These are phyloP conservation scores for Astyanax mexicanus DNA, from an alignment of 2,797 vertebrate species.

Conservation along the genomic window DNA sequence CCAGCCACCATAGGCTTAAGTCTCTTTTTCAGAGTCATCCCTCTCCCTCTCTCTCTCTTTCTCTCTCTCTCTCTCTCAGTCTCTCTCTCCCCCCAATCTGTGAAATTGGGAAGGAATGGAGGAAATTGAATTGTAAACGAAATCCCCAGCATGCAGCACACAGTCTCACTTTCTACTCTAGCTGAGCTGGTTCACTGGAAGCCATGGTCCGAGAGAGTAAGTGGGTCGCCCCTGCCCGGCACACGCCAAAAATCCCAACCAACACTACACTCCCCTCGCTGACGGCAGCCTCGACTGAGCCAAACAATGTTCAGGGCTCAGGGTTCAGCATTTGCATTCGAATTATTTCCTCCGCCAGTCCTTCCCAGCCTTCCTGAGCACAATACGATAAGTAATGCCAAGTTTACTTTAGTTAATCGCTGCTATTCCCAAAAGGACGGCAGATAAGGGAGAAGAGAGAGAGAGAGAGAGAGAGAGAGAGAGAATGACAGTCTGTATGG, in stretches of 20 bases:
- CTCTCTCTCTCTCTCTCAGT: background rate
- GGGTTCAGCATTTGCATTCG: conserved; percentile 65
- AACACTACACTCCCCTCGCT: conserved; percentile 48
- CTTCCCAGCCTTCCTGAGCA: conserved; percentile 82
- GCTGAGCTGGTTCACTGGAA: conserved; percentile 36
- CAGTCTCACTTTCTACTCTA: conserved; percentile 42
- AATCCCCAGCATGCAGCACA: conserved; percentile 48
- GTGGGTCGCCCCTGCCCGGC: conserved; percentile 49
- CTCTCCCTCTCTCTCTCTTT: conserved; percentile 19
- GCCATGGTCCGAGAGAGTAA: conserved; percentile 35
- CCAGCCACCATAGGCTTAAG: conserved; percentile 47
- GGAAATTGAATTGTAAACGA: conserved; percentile 56
- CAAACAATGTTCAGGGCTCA: conserved; percentile 67
- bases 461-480: conserved; percentile 46
- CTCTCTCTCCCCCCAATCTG: conserved; percentile 37
- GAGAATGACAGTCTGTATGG: conserved; percentile 39
- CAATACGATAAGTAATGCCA: conserved; percentile 86
- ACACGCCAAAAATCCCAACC: conserved; percentile 56
- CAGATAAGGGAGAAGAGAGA: conserved; percentile 75
- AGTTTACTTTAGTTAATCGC: conserved; percentile 86
- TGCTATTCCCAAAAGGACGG: conserved; percentile 80
- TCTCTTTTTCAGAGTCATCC: conserved; percentile 46
- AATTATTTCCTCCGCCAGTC: conserved; percentile 72
- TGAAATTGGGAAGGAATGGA: conserved; percentile 55
- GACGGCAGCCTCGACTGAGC: conserved; percentile 52